These are phyloP conservation scores for Philotrypesis tridentata DNA, from an alignment of 1,140 invertebrate species.

Conservation along the genomic window DNA sequence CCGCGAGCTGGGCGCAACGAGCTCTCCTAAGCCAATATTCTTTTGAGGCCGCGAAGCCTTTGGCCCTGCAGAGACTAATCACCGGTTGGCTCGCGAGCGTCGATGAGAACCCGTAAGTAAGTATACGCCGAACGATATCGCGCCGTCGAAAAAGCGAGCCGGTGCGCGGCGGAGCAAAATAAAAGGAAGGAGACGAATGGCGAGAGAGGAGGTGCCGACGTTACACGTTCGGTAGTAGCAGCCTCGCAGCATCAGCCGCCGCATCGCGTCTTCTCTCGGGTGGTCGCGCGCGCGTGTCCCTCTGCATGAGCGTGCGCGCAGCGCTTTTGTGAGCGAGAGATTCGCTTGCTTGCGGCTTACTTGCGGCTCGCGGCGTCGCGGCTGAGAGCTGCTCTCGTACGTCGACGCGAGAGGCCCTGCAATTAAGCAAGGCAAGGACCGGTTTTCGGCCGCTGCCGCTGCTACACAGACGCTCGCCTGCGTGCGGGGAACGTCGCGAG, in stretches of 20 bases:
- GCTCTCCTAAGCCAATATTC: neutral
- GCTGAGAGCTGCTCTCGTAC: neutral
- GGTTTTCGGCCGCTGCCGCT: slow-evolving; percentile 32
- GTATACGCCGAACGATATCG: slow-evolving; percentile 18
- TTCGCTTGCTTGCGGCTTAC: too few relatives aligned
- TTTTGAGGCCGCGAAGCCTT: neutral
- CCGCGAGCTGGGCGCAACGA: neutral
- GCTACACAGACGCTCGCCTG: neutral
- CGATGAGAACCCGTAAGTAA: slow-evolving; percentile 36
- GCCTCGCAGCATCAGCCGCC: neutral
- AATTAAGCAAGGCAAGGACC: slow-evolving; percentile 42
- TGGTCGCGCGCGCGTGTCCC: slow-evolving; percentile 11
- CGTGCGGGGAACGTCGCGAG: too few relatives aligned
- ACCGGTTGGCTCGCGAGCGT: slow-evolving; percentile 13
- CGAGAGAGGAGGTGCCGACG: slow-evolving; percentile 22
- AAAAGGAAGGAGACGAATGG: neutral
- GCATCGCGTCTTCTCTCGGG: slow-evolving; percentile 24
- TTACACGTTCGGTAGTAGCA: slow-evolving; percentile 40
- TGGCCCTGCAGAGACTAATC: slow-evolving; percentile 17
- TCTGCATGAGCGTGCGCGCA: neutral
- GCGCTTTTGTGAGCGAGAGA: neutral
- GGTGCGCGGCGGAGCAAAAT: neutral
- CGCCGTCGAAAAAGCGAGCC: slow-evolving; percentile 32
- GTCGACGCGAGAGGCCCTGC: neutral
- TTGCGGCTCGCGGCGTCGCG: too few relatives aligned